Evolutionary conservation across 2,113 vertebrate genomes (phyloP), one percentile per base, ranked within the genome.

Genomic region (Murina feae): DNA sequence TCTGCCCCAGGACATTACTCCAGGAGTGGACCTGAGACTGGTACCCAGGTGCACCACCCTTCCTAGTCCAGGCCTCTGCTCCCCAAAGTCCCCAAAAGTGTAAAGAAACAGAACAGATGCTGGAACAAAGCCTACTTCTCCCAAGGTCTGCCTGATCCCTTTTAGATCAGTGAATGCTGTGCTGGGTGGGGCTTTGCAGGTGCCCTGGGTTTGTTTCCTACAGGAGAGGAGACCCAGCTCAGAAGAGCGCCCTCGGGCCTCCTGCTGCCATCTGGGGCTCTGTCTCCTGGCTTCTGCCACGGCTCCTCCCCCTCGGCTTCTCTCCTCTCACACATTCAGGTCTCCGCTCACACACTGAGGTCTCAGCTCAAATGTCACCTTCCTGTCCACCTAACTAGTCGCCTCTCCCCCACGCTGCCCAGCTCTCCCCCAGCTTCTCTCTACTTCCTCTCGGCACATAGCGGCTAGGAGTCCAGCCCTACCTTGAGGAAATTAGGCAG

Each of bases 401-500:
- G 9, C 49, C n/a, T 35, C 4, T 42, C 16, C 1, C 1, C 14
- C 0, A 1, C n/a, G 12, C 25, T 13, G 42, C 44, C n/a, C 37
- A 3, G 0, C 11, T 21, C 13, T 32, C 35, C 74, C 37, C 1
- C 8, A 32, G 39, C 4, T 4, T 37, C 51, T 69, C 1, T 21
- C 30, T 6, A 5, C 1, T 6, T 17, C 75, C 53, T 39, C 71
- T 0, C 0, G n/a, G 32, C 35, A 51, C 25, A 47, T 0, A 13
- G 0, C 6, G 75, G 17, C 39, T 1, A 0, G 69, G 82, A 39
- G 42, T 3, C 32, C 53, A n/a, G 13, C 32, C 84, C n/a, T 92
- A 98, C 97, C 97, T 97, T 96, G 69, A 98, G 51, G 63, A 94
- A 97, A 79, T 79, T 94, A 2, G 21, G 9, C 47, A 98, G 66